Conservation (phyloP, 2,888 invertebrate species). For the Dynastes tityus region DNA sequence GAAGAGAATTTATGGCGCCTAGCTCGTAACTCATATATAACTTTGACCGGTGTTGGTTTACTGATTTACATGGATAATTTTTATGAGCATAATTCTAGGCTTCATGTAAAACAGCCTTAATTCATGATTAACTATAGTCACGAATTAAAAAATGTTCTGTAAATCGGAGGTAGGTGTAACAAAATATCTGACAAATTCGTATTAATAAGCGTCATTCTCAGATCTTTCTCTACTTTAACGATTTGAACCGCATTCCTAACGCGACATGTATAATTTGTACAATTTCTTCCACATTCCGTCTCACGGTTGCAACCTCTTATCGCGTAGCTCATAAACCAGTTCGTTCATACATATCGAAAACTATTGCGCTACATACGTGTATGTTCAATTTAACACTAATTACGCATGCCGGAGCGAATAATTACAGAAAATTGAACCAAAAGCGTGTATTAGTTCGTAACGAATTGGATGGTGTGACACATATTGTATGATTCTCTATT, state of each 20-base stretch:
- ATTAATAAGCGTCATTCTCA: no score
- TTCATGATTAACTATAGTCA: no score
- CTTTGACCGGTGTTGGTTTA: no score
- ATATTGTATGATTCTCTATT: constrained; percentile 12
- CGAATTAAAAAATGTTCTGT: no score
- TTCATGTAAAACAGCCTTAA: no score
- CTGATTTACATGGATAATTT: no score
- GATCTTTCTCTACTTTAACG: no score
- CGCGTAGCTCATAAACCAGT: neutral
- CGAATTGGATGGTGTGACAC: neutral
- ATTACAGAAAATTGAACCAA: constrained; percentile 38
- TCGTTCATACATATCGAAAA: neutral
- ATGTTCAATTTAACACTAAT: constrained; percentile 18
- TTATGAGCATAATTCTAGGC: no score
- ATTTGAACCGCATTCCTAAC: neutral
- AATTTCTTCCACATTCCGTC: constrained; percentile 2
- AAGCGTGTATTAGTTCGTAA: neutral
- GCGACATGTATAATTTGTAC: neutral
- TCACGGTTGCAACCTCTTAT: neutral
- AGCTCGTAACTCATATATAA: no score
- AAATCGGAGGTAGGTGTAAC: no score
- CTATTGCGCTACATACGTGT: neutral
- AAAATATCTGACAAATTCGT: no score
- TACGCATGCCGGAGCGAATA: constrained; percentile 20
- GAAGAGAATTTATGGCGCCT: no score